Percentiles rank a stretch among this genome's conserved stretches.
These are phyloP conservation scores for Phymanthus crucifer DNA, from an alignment of 92 coral and sea anemone species.

Conservation along the genomic window DNA sequence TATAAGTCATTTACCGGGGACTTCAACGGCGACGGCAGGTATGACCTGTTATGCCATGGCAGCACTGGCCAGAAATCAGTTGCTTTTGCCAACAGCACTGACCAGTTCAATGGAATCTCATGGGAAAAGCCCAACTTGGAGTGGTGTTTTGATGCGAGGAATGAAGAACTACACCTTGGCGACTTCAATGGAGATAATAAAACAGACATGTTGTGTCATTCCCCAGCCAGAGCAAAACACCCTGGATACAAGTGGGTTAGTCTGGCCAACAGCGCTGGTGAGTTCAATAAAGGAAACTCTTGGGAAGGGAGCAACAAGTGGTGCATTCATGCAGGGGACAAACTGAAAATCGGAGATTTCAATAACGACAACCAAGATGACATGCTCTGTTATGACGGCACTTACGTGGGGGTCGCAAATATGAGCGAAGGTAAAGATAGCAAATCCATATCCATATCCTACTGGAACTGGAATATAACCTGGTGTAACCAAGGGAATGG, in stretches of 20 bases:
- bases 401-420: neutral
- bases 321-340: neutral
- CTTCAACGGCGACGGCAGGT: neutral
- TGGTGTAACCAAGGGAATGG: slow-evolving; percentile 7
- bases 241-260: neutral
- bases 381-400: neutral
- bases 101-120: neutral
- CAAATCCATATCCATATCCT: neutral
- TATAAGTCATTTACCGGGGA: neutral
- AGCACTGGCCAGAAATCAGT: neutral
- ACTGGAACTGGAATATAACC: neutral
- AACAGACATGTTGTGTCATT: slow-evolving; percentile 14
- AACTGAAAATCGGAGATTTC: slow-evolving; percentile 6
- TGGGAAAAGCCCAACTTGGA: slow-evolving; percentile 6
- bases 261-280: neutral
- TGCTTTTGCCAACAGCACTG: neutral
- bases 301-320: slow-evolving; percentile 2
- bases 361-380: slow-evolving; percentile 8
- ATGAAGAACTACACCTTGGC: neutral
- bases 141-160: neutral
- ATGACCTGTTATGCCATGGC: neutral
- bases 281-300: neutral
- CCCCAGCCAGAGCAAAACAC: too few species aligned
- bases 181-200: slow-evolving; percentile 8
- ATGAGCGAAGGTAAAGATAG: neutral